phyloP scores from a whole-genome alignment of 2,797 vertebrate genomes.

The Anisognathus igniventris region DNA sequence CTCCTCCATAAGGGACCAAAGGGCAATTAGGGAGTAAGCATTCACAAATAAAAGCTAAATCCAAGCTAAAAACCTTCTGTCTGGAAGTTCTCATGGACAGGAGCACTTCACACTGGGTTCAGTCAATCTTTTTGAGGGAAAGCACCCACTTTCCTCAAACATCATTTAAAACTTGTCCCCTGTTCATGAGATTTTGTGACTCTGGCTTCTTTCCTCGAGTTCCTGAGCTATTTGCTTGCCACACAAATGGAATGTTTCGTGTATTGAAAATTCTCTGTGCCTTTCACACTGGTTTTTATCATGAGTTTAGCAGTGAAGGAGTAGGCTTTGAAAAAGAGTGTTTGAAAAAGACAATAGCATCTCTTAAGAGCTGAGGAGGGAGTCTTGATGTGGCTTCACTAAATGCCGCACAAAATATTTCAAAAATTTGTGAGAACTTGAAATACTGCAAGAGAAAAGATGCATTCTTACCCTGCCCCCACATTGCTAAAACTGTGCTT shows the following conservation, averaged over 20 bases:
- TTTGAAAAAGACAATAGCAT: slow-evolving; percentile 34
- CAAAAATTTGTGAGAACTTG: slow-evolving; percentile 66
- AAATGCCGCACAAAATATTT: slow-evolving; percentile 59
- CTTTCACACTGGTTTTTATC: background rate
- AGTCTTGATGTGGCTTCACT: slow-evolving; percentile 43
- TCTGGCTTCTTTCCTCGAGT: background rate
- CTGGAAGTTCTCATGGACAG: background rate
- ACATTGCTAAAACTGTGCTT: slow-evolving; percentile 1
- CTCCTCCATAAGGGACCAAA: background rate
- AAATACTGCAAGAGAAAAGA: slow-evolving; percentile 61
- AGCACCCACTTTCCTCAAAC: background rate
- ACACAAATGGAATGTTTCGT: background rate
- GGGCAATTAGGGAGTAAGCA: background rate
- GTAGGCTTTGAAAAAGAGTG: background rate
- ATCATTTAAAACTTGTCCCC: background rate
- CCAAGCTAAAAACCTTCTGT: background rate
- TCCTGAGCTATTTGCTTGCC: background rate
- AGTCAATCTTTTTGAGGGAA: background rate
- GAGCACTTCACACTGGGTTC: background rate
- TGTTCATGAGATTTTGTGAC: background rate
- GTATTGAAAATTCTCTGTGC: background rate
- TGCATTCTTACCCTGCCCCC: slow-evolving; percentile 66
- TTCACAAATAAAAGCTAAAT: background rate
- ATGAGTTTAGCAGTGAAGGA: background rate
- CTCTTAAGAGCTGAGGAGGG: background rate